A percentile compares a stretch with the other conserved stretches of the same genome.
phyloP scores from a whole-genome alignment of 2,888 invertebrate genomes.

The Nemoura dubitans region DNA sequence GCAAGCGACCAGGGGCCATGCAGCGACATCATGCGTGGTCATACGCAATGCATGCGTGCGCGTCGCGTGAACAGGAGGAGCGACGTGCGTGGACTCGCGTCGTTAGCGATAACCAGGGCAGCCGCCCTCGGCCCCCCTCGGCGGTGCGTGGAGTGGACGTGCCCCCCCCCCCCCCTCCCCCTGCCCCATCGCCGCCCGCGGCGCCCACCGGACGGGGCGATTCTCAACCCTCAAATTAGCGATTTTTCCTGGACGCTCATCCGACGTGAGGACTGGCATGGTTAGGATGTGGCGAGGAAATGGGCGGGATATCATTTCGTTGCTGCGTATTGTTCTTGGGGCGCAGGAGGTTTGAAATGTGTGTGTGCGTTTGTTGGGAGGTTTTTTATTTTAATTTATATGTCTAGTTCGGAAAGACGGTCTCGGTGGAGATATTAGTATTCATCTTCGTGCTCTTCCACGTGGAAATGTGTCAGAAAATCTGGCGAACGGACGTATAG shows the following conservation, averaged over 20 bases:
- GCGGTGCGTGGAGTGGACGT: background rate
- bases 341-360: background rate
- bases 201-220: background rate
- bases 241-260: conserved; percentile 21
- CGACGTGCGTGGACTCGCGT: conserved; percentile 24
- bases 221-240: conserved; percentile 31
- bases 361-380: background rate
- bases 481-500: background rate
- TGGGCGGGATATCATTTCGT: conserved; percentile 4
- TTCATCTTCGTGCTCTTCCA: background rate
- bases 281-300: background rate
- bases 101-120: conserved; percentile 38
- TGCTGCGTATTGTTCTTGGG: background rate
- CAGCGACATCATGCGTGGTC: background rate
- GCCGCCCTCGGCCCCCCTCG: background rate
- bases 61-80: conserved; percentile 25
- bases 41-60: conserved; percentile 28
- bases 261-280: background rate
- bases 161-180: no score
- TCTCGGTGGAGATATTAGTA: background rate
- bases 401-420: background rate
- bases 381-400: conserved; percentile 12
- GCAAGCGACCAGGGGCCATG: no score
- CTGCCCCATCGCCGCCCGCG: background rate
- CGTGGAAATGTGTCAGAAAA: background rate